Conservation (phyloP, 2,797 vertebrate genomes). For the Cygnus olor region DNA sequence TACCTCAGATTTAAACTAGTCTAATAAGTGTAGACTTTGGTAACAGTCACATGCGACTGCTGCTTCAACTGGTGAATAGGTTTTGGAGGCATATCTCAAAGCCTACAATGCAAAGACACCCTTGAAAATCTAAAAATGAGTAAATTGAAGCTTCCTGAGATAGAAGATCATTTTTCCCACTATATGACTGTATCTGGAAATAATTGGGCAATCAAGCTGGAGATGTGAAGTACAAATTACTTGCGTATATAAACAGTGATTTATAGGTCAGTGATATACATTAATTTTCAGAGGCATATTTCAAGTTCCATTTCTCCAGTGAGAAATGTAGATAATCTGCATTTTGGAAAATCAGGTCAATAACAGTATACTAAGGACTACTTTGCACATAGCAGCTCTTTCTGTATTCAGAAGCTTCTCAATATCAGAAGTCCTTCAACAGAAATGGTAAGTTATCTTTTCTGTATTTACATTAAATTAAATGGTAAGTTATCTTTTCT, state of each 20-base stretch:
- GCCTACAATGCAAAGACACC: neutral
- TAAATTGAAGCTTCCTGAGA: neutral
- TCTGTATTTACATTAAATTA: conserved; percentile 18
- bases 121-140: neutral
- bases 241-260: conserved; percentile 30
- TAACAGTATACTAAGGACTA: neutral
- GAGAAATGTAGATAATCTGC: neutral
- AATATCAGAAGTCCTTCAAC: neutral
- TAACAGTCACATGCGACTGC: neutral
- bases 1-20: neutral
- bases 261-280: conserved; percentile 1
- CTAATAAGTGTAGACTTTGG: neutral
- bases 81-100: neutral
- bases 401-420: neutral
- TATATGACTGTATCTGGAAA: neutral
- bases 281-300: conserved; percentile 52
- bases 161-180: neutral
- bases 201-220: neutral
- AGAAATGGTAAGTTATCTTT: neutral
- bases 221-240: conserved; percentile 20
- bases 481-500: neutral
- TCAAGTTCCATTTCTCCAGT: conserved; percentile 31
- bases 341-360: conserved; percentile 28
- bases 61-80: neutral
- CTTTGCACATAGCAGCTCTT: neutral